Percentiles rank a stretch among this genome's conserved stretches.
Evolutionary conservation across 2,113 vertebrate genomes (phyloP).

Genomic region (Larimichthys polyactis): DNA sequence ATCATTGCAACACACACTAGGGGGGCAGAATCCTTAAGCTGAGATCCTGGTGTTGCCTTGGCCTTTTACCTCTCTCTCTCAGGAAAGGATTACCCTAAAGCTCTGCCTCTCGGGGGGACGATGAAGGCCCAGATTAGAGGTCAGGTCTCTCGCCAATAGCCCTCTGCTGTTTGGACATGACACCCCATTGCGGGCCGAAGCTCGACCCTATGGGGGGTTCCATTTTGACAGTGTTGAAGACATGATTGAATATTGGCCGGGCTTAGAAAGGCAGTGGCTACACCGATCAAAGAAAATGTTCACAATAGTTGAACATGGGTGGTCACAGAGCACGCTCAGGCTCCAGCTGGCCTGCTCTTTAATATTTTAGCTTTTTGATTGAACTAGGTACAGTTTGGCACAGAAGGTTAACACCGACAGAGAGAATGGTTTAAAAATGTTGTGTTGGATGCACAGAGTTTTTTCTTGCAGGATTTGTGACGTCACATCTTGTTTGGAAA

Average conservation of each 20-base stretch:
- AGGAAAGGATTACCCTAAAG: constrained; percentile 57
- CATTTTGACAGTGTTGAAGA: constrained; percentile 53
- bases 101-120: constrained; percentile 43
- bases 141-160: constrained; percentile 73
- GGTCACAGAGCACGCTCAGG: constrained; percentile 37
- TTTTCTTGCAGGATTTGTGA: too few species aligned
- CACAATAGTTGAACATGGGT: constrained; percentile 62
- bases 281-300: constrained; percentile 46
- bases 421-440: background rate
- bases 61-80: constrained; percentile 61
- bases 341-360: background rate
- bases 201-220: constrained; percentile 56
- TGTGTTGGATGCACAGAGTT: too few species aligned
- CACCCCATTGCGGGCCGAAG: constrained; percentile 66
- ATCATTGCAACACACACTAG: constrained; percentile 68
- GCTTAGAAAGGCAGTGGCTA: constrained; percentile 54
- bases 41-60: constrained; percentile 45
- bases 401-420: background rate
- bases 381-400: background rate
- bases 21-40: constrained; percentile 52
- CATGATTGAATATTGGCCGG: constrained; percentile 55
- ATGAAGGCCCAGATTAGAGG: constrained; percentile 72
- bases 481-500: too few species aligned
- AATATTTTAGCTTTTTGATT: background rate
- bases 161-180: constrained; percentile 72